Base-by-base conservation (phyloP, 2,888 invertebrate genomes). In the Lapara coniferarum region DNA sequence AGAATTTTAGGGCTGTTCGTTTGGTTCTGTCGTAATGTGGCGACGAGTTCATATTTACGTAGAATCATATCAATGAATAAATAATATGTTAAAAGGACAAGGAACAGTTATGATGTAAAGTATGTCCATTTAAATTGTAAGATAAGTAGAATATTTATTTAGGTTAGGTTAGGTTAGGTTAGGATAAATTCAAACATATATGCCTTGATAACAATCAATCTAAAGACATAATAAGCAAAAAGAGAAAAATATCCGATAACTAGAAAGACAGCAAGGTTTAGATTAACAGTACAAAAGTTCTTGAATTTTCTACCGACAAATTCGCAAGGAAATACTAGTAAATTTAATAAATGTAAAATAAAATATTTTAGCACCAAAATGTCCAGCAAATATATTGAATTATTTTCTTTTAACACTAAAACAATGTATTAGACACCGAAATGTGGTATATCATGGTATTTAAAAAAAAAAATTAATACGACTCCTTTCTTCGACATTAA, bases 311-410 rank as follows among this genome's bases (percentile, higher is more conserved):
- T 51, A 51, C 1, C 51, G 1, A 57, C 13, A 12, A 63, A 19
- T 63, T 25, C 16, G 2, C 13, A 49, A 19, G 46, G 19, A 19
- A 49, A 19, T 46, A 63, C 46, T 10, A 19, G 46, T 5, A 63
- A 49, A 16, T 13, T 2, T 49, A 19, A 44, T 12, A 16, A 16
- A 59, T 51, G 37, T 63, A 69, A 53, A 63, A 37, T 68, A 30
- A 44, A 55, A 69, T 66, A 68, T 66, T 75, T 79, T 87, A 87
- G 87, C 87, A 87, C 87, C 87, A 87, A 53, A 79, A 82, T 82
- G 81, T 87, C 87, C 87, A 87, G 87, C 87, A 82, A 69, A 19
- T 37, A 19, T 37, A 63, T 30, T 66, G 53, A 12, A 44, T 44
- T 55, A 67, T 46, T 44, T 66, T 53, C 10, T 53, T 66, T 51